A percentile compares a stretch with the other conserved stretches of the same genome.
Conservation (phyloP, 2,888 invertebrate species). For the Abrostola triplasia region DNA sequence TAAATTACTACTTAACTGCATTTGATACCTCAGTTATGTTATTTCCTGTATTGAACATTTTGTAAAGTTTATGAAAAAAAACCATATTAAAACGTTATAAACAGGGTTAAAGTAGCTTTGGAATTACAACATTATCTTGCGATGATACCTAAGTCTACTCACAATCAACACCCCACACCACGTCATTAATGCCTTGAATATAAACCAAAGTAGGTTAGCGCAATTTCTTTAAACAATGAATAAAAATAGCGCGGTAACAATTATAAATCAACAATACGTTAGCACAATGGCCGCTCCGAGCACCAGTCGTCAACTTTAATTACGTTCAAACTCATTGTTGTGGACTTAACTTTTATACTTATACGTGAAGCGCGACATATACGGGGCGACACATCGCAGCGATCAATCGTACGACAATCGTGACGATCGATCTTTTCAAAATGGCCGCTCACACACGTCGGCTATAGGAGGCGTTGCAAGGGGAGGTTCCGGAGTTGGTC, state of each 20-base stretch:
- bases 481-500: too few species aligned
- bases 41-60: too few species aligned
- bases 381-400: too few species aligned
- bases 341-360: conserved; percentile 35
- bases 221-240: conserved; percentile 51
- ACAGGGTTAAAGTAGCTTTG: too few species aligned
- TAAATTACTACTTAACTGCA: too few species aligned
- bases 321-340: conserved; percentile 59
- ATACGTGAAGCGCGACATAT: background rate
- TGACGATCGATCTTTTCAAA: too few species aligned
- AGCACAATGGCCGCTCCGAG: conserved; percentile 55
- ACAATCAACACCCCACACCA: background rate
- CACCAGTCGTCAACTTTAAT: conserved; percentile 64
- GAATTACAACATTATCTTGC: background rate
- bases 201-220: conserved; percentile 44
- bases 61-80: too few species aligned
- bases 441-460: too few species aligned
- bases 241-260: conserved; percentile 60
- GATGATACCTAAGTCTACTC: background rate
- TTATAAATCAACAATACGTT: conserved; percentile 69
- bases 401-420: too few species aligned
- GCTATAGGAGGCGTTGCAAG: too few species aligned
- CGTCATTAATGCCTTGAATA: conserved; percentile 35
- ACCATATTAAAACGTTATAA: too few species aligned
- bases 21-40: too few species aligned